These are phyloP conservation scores for Chamaea fasciata DNA, from an alignment of 2,113 vertebrate species.

Conservation along the genomic window DNA sequence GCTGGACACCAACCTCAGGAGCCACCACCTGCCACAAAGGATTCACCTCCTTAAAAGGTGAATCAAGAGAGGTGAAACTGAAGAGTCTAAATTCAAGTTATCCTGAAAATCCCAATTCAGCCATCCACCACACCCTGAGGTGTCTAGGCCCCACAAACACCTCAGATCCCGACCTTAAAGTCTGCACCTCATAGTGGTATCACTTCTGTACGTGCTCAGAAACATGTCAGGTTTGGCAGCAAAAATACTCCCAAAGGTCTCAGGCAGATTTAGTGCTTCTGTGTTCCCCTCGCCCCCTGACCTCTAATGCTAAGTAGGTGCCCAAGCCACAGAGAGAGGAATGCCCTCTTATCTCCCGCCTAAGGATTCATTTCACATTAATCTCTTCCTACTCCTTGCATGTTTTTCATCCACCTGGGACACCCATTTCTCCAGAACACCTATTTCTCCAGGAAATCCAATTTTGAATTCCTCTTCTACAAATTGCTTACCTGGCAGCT, in stretches of 20 bases:
- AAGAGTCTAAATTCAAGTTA: neutral
- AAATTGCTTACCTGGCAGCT: neutral
- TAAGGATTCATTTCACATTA: neutral
- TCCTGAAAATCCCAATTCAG: neutral
- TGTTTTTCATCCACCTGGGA: neutral
- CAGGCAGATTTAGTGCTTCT: neutral
- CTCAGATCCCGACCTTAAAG: neutral
- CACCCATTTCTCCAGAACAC: neutral
- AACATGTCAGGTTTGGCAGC: neutral
- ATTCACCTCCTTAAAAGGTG: neutral
- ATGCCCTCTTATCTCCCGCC: neutral
- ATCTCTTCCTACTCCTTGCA: neutral
- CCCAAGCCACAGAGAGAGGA: neutral
- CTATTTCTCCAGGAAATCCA: neutral
- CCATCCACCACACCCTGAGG: accelerated
- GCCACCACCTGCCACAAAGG: neutral
- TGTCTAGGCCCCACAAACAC: neutral
- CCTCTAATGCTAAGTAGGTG: accelerated
- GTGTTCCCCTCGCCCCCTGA: accelerated
- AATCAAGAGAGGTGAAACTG: neutral
- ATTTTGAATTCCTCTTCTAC: neutral
- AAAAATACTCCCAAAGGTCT: neutral
- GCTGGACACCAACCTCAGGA: neutral
- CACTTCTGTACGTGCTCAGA: neutral
- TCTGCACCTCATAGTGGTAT: neutral